Base-by-base conservation (phyloP, 2,113 vertebrate genomes). In the Corythoichthys intestinalis region DNA sequence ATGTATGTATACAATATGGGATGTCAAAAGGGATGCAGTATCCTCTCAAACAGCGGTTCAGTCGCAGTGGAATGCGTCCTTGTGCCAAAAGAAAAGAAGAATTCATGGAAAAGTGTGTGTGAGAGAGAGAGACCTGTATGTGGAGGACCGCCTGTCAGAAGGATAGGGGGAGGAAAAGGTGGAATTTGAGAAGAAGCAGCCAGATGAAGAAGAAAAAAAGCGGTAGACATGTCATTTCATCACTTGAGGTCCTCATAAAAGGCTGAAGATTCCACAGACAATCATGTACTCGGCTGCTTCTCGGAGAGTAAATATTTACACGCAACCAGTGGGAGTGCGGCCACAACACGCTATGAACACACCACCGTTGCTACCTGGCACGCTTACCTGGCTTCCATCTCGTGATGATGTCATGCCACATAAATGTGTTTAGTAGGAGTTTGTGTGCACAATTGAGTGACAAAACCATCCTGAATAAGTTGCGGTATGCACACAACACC, bases 101-200 rank as follows among this genome's bases (percentile, higher is more conserved):
- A 78, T 81, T 78, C 47, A 41, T 76, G 82, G 74, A 82, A 80
- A 81, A 63, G 20, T 34, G 0, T 65, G 54, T 70, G 70, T 37
- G 35, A 37, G 60, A 37, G 67, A 37, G 67, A 49, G 39, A 28
- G 35, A 35, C 61, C 54, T 4, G 54, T 52, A 66, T 17, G 39
- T 2, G 65, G 78, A 34, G 61, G 44, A 63, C 61, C 69, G 70
- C 77, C 70, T 79, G 75, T 81, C 63, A 49, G 70, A 82, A 58
- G 34, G 34, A 14, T 5, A 34, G 59, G 66, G 64, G 70, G 53
- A 67, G 64, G 69, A 70, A 76, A 78, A 74, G 66, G 65, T 85
- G 86, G 73, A 86, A 88, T 80, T 53, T 52, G 75, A 85, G 81
- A 77, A 70, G 76, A 74, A 77, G 65, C 59, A 41, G 64, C 48